Evolutionary conservation across 2,113 vertebrate species (phyloP).

Genomic region (Protobothrops mucrosquamatus): DNA sequence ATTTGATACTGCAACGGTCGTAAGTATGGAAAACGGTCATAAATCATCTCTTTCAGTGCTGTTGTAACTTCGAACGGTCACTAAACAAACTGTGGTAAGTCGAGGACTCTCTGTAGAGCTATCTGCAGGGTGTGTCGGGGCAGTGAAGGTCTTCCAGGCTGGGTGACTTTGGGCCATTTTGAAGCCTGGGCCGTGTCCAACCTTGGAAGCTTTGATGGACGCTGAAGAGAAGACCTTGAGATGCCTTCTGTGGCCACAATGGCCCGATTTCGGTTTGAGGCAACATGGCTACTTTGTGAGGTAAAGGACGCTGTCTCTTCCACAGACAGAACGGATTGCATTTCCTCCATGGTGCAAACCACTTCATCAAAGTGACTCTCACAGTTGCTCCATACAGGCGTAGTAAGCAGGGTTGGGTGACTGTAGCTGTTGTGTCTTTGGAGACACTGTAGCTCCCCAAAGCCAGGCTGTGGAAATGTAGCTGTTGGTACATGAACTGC

Average conservation of each 20-base stretch:
- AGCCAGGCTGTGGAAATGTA: background rate
- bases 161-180: background rate
- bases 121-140: background rate
- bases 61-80: background rate
- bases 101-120: background rate
- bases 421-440: background rate
- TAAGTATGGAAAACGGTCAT: no score
- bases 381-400: background rate
- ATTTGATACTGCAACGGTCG: no score
- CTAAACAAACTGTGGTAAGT: background rate
- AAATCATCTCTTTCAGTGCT: no score
- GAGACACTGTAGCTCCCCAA: background rate
- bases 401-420: background rate
- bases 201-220: background rate
- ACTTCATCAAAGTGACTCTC: background rate
- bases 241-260: background rate
- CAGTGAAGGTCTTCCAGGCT: background rate
- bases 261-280: background rate
- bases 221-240: background rate
- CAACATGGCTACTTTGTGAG: background rate
- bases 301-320: background rate
- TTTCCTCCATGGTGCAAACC: background rate
- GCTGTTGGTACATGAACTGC: background rate
- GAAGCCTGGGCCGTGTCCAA: background rate
- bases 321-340: background rate